phyloP scores from a whole-genome alignment of 2,113 vertebrate genomes.

The Haplotaxodon microlepis region DNA sequence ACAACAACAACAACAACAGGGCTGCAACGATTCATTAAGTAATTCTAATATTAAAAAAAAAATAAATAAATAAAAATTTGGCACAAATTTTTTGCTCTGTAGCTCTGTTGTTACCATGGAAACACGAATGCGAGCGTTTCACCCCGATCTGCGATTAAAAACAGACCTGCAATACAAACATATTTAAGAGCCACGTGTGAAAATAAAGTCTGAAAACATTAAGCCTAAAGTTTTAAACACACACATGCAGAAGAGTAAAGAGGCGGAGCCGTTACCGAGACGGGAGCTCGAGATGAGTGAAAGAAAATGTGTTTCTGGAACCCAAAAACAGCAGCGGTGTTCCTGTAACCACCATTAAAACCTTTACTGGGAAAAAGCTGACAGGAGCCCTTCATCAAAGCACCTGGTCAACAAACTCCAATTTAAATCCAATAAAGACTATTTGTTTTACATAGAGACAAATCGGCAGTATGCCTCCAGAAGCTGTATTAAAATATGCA shows the following conservation, averaged over 20 bases:
- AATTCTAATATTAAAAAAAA: background rate
- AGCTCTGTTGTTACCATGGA: background rate
- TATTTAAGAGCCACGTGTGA: background rate
- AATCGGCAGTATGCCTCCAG: background rate
- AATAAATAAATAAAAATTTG: background rate
- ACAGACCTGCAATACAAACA: background rate
- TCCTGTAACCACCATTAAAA: background rate
- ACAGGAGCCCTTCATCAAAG: background rate
- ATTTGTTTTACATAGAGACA: background rate
- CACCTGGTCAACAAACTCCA: background rate
- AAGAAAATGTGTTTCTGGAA: background rate
- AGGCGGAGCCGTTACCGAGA: background rate
- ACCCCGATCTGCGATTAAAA: background rate
- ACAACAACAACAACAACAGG: no score
- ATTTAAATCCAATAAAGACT: background rate
- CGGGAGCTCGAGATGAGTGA: background rate
- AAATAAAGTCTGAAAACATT: background rate
- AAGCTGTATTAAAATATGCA: background rate
- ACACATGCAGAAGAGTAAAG: background rate
- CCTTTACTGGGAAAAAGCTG: background rate
- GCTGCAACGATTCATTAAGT: background rate
- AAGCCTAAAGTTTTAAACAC: background rate
- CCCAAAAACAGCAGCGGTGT: background rate
- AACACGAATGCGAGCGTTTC: fast-evolving
- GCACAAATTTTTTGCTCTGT: background rate